A percentile compares a stretch with the other conserved stretches of the same genome.
Conservation (phyloP, 2,888 invertebrate species). For the Melinaea marsaeus region DNA sequence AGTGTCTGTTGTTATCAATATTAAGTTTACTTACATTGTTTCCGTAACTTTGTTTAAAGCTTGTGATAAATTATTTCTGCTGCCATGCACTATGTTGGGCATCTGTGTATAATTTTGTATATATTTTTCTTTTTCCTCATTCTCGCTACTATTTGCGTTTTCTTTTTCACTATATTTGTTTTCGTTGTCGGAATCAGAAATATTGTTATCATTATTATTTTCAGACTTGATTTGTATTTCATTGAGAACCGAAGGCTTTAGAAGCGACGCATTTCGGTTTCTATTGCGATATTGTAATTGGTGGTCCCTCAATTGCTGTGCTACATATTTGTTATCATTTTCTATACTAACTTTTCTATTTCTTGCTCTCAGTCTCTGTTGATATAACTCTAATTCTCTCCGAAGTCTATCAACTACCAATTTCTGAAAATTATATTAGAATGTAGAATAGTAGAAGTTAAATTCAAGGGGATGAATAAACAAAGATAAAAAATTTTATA, state of each 20-base stretch:
- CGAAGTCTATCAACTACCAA: slow-evolving; percentile 76
- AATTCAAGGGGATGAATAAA: slow-evolving; percentile 2
- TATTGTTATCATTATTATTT: slow-evolving; percentile 54
- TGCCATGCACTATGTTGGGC: slow-evolving; percentile 55
- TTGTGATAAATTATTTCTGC: slow-evolving; percentile 65
- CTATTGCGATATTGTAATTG: slow-evolving; percentile 59
- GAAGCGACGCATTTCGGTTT: slow-evolving; percentile 58
- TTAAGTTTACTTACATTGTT: slow-evolving; percentile 51
- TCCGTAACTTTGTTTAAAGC: slow-evolving; percentile 70
- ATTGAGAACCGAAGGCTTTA: slow-evolving; percentile 69
- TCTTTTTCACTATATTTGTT: slow-evolving; percentile 61
- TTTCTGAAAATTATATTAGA: slow-evolving; percentile 60
- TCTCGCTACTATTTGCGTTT: slow-evolving; percentile 58
- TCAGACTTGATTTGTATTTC: slow-evolving; percentile 70
- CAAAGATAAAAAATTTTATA: background rate
- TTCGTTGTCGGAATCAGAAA: slow-evolving; percentile 65
- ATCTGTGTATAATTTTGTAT: slow-evolving; percentile 51
- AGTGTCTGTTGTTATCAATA: too few relatives aligned
- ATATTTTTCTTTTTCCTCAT: slow-evolving; percentile 56
- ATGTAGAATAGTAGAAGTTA: background rate
- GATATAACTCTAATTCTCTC: slow-evolving; percentile 76
- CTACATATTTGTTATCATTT: slow-evolving; percentile 65
- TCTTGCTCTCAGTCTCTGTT: slow-evolving; percentile 64
- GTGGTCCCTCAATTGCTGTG: slow-evolving; percentile 68
- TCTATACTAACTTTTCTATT: slow-evolving; percentile 68